phyloP scores from a whole-genome alignment of 2,888 invertebrate genomes.

The Prionchulus punctatus region DNA sequence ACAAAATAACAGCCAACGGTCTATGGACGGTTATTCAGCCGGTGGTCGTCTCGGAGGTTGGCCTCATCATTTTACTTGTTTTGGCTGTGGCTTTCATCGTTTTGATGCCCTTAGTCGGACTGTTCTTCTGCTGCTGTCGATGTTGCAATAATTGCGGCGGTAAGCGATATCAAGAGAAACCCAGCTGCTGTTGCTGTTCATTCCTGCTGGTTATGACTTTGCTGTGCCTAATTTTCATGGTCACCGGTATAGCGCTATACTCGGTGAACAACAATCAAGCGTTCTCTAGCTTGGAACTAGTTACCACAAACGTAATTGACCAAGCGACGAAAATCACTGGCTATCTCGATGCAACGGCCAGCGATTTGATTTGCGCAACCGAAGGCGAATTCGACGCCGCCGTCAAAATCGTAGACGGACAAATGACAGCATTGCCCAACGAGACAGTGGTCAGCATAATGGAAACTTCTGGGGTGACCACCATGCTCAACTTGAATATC shows the following conservation, averaged over 20 bases:
- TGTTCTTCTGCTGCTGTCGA: constrained; percentile 6
- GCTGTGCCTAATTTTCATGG: neutral
- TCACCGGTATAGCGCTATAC: neutral
- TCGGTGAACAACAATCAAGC: neutral
- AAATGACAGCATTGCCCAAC: too few relatives aligned
- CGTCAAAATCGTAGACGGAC: too few relatives aligned
- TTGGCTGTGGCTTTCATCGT: neutral
- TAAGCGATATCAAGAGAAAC: neutral
- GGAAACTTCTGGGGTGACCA: too few relatives aligned
- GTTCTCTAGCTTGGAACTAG: neutral
- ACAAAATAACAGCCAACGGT: neutral
- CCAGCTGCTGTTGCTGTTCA: neutral
- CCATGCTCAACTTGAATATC: too few relatives aligned
- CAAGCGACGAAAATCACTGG: neutral
- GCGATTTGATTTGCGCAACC: neutral
- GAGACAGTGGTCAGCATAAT: too few relatives aligned
- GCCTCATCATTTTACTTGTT: neutral
- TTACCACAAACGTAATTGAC: neutral
- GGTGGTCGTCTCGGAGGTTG: neutral
- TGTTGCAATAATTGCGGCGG: constrained; percentile 1
- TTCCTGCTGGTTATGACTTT: neutral
- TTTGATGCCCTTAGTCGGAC: constrained; percentile 1
- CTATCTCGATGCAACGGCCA: neutral
- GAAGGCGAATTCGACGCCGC: neutral
- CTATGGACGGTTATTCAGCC: neutral